Evolutionary conservation across 2,888 invertebrate genomes (phyloP), one percentile per base, ranked within the genome.

Genomic region (Parnassius smintheus): DNA sequence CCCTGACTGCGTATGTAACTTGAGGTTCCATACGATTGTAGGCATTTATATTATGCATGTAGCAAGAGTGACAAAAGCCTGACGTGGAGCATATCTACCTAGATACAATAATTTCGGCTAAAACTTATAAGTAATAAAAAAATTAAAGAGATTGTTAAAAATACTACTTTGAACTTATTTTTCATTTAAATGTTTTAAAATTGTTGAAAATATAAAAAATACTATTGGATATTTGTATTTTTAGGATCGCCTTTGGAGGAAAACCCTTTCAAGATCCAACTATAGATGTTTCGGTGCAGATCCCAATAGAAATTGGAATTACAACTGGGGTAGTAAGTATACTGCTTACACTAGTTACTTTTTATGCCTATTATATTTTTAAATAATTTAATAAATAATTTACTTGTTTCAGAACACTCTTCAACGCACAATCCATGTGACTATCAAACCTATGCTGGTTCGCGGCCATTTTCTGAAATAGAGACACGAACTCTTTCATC

Each of bases 241-340:
- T 48, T 44, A 94, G 94, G 92, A 95, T 66, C 93, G 96, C 52
- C 79, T 95, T 80, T 96, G 96, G 96, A 91, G 96, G 52, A 96
- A 96, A 78, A 95, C 95, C 0, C 83, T 95, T 53, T 92, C 83
- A 56, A 88, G 73, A 59, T 91, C 91, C 48, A 75, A 78, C 7
- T 72, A 67, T 0, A 72, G 78, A 12, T 97, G 96, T 75, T 81
- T 81, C 58, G 97, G 97, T 0, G 93, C 94, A 9, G 97, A 97
- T 79, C 94, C 95, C 0, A 97, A 97, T 78, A 92, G 97, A 53
- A 97, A 97, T 82, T 97, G 95, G 94, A 94, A 92, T 69, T 94
- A 93, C 80, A 93, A 94, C 63, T 91, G 91, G 91, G 72, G 82
- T 63, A 68, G 91, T 91, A 76, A 77, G 85, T 74, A 56, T 64